Conservation (phyloP, 2,888 invertebrate genomes). For the Lycia hirtaria region DNA sequence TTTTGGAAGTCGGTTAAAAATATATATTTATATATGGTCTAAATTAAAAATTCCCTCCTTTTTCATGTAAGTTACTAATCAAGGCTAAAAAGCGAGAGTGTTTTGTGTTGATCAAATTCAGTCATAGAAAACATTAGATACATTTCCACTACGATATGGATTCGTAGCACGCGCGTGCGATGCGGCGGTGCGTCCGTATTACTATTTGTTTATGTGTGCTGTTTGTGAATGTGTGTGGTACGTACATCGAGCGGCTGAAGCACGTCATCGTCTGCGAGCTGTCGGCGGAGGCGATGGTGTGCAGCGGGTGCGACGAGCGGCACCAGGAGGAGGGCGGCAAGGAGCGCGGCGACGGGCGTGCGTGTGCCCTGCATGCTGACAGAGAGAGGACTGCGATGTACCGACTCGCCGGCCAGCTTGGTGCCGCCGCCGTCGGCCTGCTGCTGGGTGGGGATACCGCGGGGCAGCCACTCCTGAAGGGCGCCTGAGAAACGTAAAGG, state of each 20-base stretch:
- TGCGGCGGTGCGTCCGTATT: background rate
- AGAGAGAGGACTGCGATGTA: slow-evolving; percentile 48
- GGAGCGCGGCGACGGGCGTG: slow-evolving; percentile 52
- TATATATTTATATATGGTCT: no score
- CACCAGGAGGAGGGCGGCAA: slow-evolving; percentile 50
- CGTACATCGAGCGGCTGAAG: slow-evolving; percentile 77
- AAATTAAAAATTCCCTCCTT: no score
- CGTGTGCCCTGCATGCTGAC: slow-evolving; percentile 59
- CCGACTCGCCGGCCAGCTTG: slow-evolving; percentile 21
- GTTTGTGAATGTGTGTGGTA: slow-evolving; percentile 31
- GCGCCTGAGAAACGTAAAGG: background rate
- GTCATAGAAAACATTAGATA: no score
- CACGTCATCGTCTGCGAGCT: slow-evolving; percentile 71
- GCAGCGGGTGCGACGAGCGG: slow-evolving; percentile 48
- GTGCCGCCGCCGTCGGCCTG: slow-evolving; percentile 27
- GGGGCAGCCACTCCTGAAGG: slow-evolving; percentile 9
- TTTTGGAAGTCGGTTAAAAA: no score
- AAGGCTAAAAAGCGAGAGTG: no score
- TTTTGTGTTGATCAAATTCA: no score
- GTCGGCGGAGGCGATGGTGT: slow-evolving; percentile 54
- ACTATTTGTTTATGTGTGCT: background rate
- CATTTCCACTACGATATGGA: no score
- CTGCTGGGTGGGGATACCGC: slow-evolving; percentile 14
- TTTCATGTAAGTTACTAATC: no score
- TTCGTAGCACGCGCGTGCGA: background rate